Evolutionary conservation across 2,797 vertebrate species (phyloP), one percentile per base, ranked within the genome.

Genomic region (Alauda arvensis): DNA sequence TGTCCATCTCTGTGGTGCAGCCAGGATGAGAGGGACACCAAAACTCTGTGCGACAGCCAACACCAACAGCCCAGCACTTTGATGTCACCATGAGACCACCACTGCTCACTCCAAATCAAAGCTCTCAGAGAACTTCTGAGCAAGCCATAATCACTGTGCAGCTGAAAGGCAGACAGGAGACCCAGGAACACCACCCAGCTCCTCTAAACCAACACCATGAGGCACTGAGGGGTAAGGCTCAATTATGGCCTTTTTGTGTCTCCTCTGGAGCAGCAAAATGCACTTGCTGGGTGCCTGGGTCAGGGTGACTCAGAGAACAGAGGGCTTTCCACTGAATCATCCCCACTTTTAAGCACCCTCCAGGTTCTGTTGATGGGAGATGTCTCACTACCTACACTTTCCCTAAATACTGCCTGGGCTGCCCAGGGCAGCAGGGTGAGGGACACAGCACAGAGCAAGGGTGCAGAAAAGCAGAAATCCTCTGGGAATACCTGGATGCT

Each of bases 381-480:
- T 81, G 93, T 89, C 87, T 94, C 89, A 72, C 88, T 89, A 84
- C 83, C 92, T 86, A 69, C 92, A 93, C 87, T 91, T 86, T 80
- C 81, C 89, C 80, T 67, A 75, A 89, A 85, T 48, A 66, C 56
- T 28, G 26, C 37, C 77, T n/a, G 67, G 69, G 85, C 66, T 63
- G 74, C 10, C 82, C 66, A 19, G 66, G 68, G 46, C 33, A 34
- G 7, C 26, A 43, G 63, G 29, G 59, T 31, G 63, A 60, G 62
- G 17, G 59, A 37, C 56, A 52, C 85, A 76, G 59, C 88, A 75
- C 10, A 3, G 4, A 45, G 2, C 74, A 28, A 40, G 57, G 78
- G 31, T 18, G 31, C 25, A 28, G 8, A 48, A 34, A 29, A 76
- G 69, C 33, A 18, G 29, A 43, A 37, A 66, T 18, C 4, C 48